Base-by-base conservation (phyloP, 1,140 invertebrate species). In the Ceratoteleas bidentatus region DNA sequence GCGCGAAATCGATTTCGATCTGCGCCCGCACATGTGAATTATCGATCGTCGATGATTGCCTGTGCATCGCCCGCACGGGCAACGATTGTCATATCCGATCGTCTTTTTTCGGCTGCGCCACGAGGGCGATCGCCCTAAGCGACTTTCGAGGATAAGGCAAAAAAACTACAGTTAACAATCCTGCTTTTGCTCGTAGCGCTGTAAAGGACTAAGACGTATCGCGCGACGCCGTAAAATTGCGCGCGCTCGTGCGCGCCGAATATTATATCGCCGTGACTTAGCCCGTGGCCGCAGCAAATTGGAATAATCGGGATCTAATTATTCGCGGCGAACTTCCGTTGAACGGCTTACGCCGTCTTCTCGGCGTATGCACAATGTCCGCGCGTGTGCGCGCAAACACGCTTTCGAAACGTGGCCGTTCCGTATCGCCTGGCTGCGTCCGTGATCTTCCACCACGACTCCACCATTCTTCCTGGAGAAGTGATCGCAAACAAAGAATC, bases 401-500 rank as follows among this genome's bases (percentile, higher is more conserved):
- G 65, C 54, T 52, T 61, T 73, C 73, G 62, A 73, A 82, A 73
- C 81, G 81, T 70, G 70, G 81, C 66, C 65, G 70, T 72, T 70
- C 60, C 78, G 70, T 84, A 81, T 81, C 83, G 78, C 47, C 74
- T 38, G 47, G 74, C 61, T 58, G 57, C 70, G 78, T 82, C 80
- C 79, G 75, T 82, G 78, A 81, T 79, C 79, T 76, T 84, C 68
- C 62, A 79, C 83, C 79, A 79, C 83, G 75, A 84, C 83, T 81
- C 56, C 64, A 40, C 83, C 84, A 85, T 85, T 85, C 85, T 87
- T 82, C 84, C 84, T 83, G 84, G 74, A 82, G 84, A 85, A 84
- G 79, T 82, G 84, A 86, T 85, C 82, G 81, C 82, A 87, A 88
- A 87, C 87, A 87, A 88, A 89, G 85, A 88, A 86, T 88, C 85